Evolutionary conservation across 2,797 vertebrate species (phyloP).

Genomic region (Poeciliopsis presidionis): DNA sequence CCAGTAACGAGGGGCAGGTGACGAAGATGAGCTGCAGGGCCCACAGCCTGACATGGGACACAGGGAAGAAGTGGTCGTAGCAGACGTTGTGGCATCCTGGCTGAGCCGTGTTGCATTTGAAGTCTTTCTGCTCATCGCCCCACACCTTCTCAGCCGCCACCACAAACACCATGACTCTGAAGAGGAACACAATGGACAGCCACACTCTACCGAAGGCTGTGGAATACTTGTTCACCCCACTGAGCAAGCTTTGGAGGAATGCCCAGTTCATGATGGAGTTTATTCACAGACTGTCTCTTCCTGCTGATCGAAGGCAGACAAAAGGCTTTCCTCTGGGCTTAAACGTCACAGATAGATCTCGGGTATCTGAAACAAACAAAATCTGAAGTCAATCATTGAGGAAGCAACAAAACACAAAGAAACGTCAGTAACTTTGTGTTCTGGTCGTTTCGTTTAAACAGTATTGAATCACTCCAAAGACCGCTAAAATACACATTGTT

Average conservation of each 20-base stretch:
- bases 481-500: not conserved
- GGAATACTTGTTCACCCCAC: conserved; percentile 93
- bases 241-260: conserved; percentile 89
- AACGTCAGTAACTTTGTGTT: not conserved
- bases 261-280: conserved; percentile 91
- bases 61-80: conserved; percentile 91
- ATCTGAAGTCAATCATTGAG: not conserved
- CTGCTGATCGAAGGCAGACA: conserved; percentile 52
- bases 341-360: conserved; percentile 26
- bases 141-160: conserved; percentile 94
- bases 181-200: conserved; percentile 95
- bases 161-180: conserved; percentile 93
- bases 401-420: not conserved
- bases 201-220: conserved; percentile 94
- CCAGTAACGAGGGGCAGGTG: conserved; percentile 93
- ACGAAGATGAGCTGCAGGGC: conserved; percentile 99
- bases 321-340: conserved; percentile 13
- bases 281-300: conserved; percentile 51
- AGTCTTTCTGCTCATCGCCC: conserved; percentile 95
- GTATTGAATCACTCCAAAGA: not conserved
- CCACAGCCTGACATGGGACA: conserved; percentile 96
- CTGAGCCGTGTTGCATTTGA: conserved; percentile 92
- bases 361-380: not conserved
- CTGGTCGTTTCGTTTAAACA: not conserved
- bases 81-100: conserved; percentile 96